Evolutionary conservation across 2,113 vertebrate genomes (phyloP).

Genomic region (Canis aureus): DNA sequence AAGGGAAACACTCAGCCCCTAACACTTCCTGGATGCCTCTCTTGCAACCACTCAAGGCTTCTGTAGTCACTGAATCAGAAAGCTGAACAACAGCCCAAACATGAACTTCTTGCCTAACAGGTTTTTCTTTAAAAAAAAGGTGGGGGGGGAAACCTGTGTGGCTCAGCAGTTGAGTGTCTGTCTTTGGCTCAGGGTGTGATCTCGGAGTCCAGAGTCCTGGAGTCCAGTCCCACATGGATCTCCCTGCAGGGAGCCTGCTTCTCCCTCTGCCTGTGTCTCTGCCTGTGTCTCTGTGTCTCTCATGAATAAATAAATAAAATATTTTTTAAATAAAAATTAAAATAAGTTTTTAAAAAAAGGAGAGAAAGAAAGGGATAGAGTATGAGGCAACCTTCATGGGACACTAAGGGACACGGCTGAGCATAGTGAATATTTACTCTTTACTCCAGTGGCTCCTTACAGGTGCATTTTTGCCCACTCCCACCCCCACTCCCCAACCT

Average conservation of each 20-base stretch:
- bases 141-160: too few relatives aligned
- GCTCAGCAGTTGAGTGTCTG: too few relatives aligned
- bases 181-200: too few relatives aligned
- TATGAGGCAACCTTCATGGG: not conserved
- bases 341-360: too few relatives aligned
- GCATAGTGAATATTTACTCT: accelerated
- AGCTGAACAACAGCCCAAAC: conserved; percentile 58
- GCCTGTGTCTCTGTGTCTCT: too few relatives aligned
- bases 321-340: too few relatives aligned
- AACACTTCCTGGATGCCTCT: not conserved
- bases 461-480: accelerated
- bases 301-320: too few relatives aligned
- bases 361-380: not conserved
- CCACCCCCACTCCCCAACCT: not conserved
- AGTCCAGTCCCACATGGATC: too few relatives aligned
- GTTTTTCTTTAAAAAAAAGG: not conserved
- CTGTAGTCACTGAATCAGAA: conserved; percentile 61
- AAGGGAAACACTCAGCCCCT: accelerated
- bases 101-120: conserved; percentile 72
- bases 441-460: not conserved
- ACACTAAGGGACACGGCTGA: not conserved
- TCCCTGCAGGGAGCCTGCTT: too few relatives aligned
- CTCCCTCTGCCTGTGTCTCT: too few relatives aligned
- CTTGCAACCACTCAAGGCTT: not conserved
- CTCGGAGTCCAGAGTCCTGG: too few relatives aligned